phyloP scores from a whole-genome alignment of 2,113 vertebrate species.

The Ellobius talpinus region DNA sequence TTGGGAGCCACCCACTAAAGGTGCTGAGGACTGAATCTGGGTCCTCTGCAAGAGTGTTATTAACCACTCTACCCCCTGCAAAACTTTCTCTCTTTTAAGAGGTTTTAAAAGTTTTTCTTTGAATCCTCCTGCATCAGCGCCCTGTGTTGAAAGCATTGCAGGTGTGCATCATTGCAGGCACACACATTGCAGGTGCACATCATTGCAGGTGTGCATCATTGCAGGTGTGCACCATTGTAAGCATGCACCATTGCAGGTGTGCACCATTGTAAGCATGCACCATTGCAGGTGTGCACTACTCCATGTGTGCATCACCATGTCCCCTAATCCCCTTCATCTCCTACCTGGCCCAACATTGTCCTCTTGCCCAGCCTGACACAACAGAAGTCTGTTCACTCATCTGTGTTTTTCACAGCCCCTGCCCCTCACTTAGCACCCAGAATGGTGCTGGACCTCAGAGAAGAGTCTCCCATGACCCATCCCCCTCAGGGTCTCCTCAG shows the following conservation, averaged over 20 bases:
- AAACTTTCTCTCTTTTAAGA: not conserved
- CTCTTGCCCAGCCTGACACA: not conserved
- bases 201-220: no score
- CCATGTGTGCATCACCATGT: not conserved
- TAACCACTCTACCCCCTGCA: not conserved
- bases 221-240: no score
- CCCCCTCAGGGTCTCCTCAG: not conserved
- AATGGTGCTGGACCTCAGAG: not conserved
- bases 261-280: no score
- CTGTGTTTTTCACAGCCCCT: not conserved
- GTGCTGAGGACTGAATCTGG: not conserved
- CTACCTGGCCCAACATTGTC: no score
- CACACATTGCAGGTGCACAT: no score
- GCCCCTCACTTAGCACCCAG: not conserved
- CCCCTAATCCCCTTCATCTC: not conserved
- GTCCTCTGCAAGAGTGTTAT: not conserved
- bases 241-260: no score
- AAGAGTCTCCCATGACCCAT: not conserved
- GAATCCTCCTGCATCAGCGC: not conserved
- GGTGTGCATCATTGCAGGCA: no score
- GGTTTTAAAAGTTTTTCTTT: not conserved
- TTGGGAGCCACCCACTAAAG: not conserved
- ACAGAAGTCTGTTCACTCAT: not conserved
- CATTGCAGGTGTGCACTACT: no score
- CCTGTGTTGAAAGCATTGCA: not conserved